Conservation (phyloP, 2,113 vertebrate genomes). For the Galeopterus variegatus region DNA sequence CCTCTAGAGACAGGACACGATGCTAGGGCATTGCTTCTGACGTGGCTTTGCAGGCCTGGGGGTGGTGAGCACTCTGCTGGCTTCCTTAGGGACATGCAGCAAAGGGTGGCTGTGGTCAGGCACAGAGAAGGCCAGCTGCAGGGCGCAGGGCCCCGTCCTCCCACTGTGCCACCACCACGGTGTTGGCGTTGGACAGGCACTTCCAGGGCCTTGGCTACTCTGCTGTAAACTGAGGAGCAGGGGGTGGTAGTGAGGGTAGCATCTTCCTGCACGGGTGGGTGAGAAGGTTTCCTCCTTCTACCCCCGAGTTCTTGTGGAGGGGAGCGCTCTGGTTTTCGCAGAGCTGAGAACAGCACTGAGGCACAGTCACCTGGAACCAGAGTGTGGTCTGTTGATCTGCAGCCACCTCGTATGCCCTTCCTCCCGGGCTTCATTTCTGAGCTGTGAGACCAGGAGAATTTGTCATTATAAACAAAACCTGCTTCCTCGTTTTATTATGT, state of each 20-base stretch:
- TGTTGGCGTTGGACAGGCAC: not conserved
- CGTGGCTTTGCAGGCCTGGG: too few relatives aligned
- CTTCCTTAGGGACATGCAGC: not conserved
- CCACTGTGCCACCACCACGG: accelerated
- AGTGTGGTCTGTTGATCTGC: accelerated
- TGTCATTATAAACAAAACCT: not conserved
- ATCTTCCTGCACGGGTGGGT: not conserved
- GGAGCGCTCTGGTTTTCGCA: accelerated
- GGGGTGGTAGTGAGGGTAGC: accelerated
- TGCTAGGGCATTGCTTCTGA: not conserved
- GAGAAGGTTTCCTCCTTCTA: not conserved
- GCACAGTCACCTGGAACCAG: accelerated
- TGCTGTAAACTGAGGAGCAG: accelerated
- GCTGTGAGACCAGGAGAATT: not conserved
- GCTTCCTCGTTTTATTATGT: slow-evolving; percentile 57
- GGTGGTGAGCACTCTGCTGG: not conserved
- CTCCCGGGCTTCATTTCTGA: not conserved
- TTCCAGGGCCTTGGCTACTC: accelerated
- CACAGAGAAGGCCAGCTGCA: not conserved
- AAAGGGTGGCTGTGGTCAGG: not conserved
- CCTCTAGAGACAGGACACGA: not conserved
- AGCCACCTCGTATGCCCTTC: not conserved
- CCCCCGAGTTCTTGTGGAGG: accelerated
- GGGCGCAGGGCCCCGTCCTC: not conserved
- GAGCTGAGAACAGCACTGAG: not conserved